Conservation (phyloP, 1,140 invertebrate genomes). For the Drusus annulatus region DNA sequence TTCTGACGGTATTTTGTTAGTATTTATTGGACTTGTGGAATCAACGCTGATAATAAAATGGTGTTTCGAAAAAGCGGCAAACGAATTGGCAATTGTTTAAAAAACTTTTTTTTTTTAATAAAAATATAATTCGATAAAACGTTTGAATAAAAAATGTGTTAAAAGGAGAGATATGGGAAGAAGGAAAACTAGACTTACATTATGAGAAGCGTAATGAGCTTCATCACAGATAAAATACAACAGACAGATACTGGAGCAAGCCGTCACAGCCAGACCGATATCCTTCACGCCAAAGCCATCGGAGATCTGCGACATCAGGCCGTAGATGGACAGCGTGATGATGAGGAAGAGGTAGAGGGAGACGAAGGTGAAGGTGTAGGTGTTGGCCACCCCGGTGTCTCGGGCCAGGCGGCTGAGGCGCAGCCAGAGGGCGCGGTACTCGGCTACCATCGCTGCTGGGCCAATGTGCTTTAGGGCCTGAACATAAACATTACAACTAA, state of each 20-base stretch:
- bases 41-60: no score
- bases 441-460: conserved; percentile 75
- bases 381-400: conserved; percentile 75
- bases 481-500: conserved; percentile 42
- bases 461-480: conserved; percentile 76
- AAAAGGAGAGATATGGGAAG: background rate
- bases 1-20: no score
- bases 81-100: no score
- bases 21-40: no score
- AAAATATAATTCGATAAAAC: no score
- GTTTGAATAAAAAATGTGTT: no score
- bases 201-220: conserved; percentile 77
- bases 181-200: conserved; percentile 62
- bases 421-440: conserved; percentile 77
- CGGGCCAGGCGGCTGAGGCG: conserved; percentile 75
- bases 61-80: no score
- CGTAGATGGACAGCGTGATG: conserved; percentile 79
- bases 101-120: no score
- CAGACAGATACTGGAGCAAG: conserved; percentile 73
- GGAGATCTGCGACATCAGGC: conserved; percentile 77
- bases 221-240: conserved; percentile 79
- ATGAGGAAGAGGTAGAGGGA: conserved; percentile 78
- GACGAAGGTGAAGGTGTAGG: conserved; percentile 76
- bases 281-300: conserved; percentile 79
- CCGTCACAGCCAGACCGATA: conserved; percentile 76